Evolutionary conservation across 2,113 vertebrate genomes (phyloP), one percentile per base, ranked within the genome.

Genomic region (Scomber japonicus): DNA sequence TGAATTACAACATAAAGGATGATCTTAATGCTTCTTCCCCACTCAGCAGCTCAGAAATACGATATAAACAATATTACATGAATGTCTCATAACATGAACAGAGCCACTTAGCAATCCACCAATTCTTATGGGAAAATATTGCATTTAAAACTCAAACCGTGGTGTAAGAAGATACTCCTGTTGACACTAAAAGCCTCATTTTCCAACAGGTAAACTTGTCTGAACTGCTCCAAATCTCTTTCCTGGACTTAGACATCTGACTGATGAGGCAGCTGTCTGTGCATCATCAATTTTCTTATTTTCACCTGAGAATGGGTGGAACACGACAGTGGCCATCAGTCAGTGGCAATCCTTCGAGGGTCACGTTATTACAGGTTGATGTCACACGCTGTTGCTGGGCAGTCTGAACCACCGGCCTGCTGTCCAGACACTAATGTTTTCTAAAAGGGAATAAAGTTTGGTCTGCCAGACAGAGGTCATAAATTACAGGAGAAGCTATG

Each of bases 281-380:
- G 30, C n/a, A 11, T 77, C 70, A 84, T 75, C 50, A 80, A 21
- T 84, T 55, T 70, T 3, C 62, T 51, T 21, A 61, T 71, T 68
- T 85, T 40, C 49, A 78, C 63, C 48, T 74, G 68, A 21, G 70
- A 82, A 50, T 14, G 48, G 51, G 4, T 59, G 27, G 30, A 51
- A 17, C 21, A 24, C 65, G 75, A 77, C 76, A 62, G 78, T 9
- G n/a, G 61, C 54, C 49, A 87, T 84, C 56, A 79, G 65, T 85
- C 78, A 71, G 54, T 49, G 64, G 51, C 27, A 11, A 27, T 75
- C 78, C 56, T 51, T 8, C 1, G 48, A 73, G 49, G 46, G 80
- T 62, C 49, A 56, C 44, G 71, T 35, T 61, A 75, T 35, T 54
- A 60, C 19, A 78, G 59, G 53, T 21, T 17, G 61, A 72, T 62